Percentiles rank a stretch among this genome's conserved stretches.
Evolutionary conservation across 2,113 vertebrate genomes (phyloP).

Genomic region (Eudorcas thomsonii): DNA sequence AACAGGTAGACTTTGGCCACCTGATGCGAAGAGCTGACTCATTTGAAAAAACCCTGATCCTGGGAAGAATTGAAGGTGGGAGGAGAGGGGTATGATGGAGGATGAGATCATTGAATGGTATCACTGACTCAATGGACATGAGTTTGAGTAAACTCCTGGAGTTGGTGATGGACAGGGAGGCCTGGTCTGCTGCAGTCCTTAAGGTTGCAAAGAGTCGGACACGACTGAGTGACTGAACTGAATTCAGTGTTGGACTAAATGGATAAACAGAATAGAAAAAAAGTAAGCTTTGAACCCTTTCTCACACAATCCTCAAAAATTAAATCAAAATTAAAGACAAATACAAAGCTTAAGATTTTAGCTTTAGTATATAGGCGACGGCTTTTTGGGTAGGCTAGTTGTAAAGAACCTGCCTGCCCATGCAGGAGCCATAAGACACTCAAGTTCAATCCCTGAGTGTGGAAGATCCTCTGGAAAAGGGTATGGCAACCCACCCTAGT

Average conservation of each 20-base stretch:
- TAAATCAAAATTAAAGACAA: not conserved
- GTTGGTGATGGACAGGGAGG: not conserved
- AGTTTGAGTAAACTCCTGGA: not conserved
- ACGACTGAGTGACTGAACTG: not conserved
- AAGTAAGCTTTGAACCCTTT: not conserved
- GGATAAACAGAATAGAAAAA: not conserved
- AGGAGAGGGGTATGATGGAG: not conserved
- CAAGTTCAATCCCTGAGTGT: fast-evolving
- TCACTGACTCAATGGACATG: not conserved
- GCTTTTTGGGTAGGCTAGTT: not conserved
- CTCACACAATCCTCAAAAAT: not conserved
- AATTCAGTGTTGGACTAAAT: not conserved
- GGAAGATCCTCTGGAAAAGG: not conserved
- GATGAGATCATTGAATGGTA: not conserved
- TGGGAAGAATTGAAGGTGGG: not conserved
- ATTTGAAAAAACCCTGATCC: not conserved
- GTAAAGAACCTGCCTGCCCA: not conserved
- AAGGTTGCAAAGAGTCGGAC: fast-evolving
- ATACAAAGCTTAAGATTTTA: not conserved
- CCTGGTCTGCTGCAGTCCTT: not conserved
- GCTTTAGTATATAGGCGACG: not conserved
- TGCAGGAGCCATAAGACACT: not conserved
- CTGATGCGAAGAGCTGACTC: not conserved
- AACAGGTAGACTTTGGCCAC: not conserved
- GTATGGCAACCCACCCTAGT: not conserved